Evolutionary conservation across 2,113 vertebrate genomes (phyloP).

Genomic region (Heptranchias perlo): DNA sequence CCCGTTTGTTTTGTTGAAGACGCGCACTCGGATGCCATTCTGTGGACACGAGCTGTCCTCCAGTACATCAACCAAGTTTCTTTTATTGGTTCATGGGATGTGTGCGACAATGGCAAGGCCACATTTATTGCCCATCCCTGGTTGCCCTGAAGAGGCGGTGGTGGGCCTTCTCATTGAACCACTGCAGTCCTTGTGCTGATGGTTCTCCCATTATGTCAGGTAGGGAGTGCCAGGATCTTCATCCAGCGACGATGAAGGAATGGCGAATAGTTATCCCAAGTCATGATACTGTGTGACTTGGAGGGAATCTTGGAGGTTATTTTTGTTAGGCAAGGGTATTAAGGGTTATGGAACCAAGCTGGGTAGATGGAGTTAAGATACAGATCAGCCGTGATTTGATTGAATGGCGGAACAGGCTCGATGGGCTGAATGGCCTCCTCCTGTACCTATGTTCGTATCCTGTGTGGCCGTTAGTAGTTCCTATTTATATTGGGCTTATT

Average conservation of each 20-base stretch:
- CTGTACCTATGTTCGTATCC: no score
- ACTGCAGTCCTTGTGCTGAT: not conserved
- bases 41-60: not conserved
- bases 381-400: not conserved
- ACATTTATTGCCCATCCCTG: no score
- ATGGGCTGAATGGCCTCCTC: no score
- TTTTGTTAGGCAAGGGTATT: not conserved
- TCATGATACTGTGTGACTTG: not conserved
- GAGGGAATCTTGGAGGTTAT: not conserved
- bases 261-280: not conserved
- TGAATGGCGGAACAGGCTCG: no score
- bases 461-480: not conserved
- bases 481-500: no score
- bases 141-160: not conserved
- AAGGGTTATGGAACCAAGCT: not conserved
- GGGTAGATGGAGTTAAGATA: not conserved
- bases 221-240: not conserved
- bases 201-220: not conserved
- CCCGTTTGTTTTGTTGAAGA: not conserved
- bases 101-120: no score
- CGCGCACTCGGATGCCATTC: not conserved
- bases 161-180: not conserved
- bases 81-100: not conserved
- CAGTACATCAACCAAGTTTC: not conserved
- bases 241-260: not conserved